phyloP scores from a whole-genome alignment of 1,140 invertebrate species.

The Lepidurus apus region DNA sequence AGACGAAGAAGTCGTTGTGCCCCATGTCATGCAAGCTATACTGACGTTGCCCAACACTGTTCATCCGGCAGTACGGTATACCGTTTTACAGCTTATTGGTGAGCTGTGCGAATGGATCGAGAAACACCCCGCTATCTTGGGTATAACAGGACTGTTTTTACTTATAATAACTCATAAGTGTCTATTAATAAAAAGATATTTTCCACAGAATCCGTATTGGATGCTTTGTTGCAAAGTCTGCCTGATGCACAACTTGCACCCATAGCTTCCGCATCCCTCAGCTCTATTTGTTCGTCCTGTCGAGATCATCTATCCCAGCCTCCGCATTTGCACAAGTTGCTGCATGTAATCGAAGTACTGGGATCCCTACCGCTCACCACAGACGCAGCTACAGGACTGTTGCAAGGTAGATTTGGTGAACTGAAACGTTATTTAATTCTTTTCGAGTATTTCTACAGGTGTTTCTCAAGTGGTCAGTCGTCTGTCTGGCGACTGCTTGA shows the following conservation, averaged over 20 bases:
- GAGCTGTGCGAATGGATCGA: conserved; percentile 95
- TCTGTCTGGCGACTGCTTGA: conserved; percentile 32
- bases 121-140: conserved; percentile 69
- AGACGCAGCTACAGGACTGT: conserved; percentile 70
- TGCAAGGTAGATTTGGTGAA: conserved; percentile 59
- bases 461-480: conserved; percentile 34
- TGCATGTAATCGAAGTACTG: conserved; percentile 70
- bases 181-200: too few species aligned
- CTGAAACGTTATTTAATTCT: conserved; percentile 26
- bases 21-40: conserved; percentile 86
- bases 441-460: conserved; percentile 41
- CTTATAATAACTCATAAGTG: neutral
- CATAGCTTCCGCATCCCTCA: conserved; percentile 67
- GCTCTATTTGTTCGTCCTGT: conserved; percentile 64
- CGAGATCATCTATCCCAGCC: conserved; percentile 62
- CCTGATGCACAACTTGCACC: conserved; percentile 66
- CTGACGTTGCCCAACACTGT: conserved; percentile 73
- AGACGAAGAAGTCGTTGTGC: conserved; percentile 84
- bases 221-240: conserved; percentile 68
- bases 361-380: conserved; percentile 74
- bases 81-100: conserved; percentile 81
- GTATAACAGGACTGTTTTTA: conserved; percentile 45
- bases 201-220: conserved; percentile 63
- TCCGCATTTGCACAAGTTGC: conserved; percentile 67
- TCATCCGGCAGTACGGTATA: conserved; percentile 81